Percentiles rank a stretch among this genome's conserved stretches.
phyloP scores from a whole-genome alignment of 2,797 vertebrate genomes.

The Denticeps clupeoides region DNA sequence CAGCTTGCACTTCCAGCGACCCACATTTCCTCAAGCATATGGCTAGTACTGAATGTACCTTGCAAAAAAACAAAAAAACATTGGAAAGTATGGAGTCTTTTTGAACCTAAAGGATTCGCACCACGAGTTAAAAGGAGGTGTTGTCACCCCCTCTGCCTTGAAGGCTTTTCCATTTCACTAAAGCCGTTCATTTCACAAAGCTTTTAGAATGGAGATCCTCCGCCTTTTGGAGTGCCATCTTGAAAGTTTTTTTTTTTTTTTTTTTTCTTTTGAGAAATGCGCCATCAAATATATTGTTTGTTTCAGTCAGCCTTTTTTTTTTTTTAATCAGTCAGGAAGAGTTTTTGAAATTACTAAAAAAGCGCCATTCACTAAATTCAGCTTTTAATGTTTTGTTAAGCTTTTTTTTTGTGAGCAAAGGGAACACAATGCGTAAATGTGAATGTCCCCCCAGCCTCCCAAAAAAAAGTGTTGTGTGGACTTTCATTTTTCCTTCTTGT shows the following conservation, averaged over 20 bases:
- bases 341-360: slow-evolving; percentile 34
- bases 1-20: too few relatives aligned
- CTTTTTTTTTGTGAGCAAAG: slow-evolving; percentile 34
- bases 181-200: slow-evolving; percentile 32
- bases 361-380: slow-evolving; percentile 33
- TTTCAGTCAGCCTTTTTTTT: slow-evolving; percentile 23
- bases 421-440: slow-evolving; percentile 51
- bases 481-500: slow-evolving; percentile 41
- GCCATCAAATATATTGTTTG: slow-evolving; percentile 39
- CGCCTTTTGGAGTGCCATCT: too few relatives aligned
- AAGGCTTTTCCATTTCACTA: too few relatives aligned
- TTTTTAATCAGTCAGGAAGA: slow-evolving; percentile 5
- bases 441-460: slow-evolving; percentile 33
- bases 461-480: slow-evolving; percentile 50
- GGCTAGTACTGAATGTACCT: too few relatives aligned
- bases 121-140: too few relatives aligned
- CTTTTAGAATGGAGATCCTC: too few relatives aligned
- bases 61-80: too few relatives aligned
- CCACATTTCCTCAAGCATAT: too few relatives aligned
- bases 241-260: too few relatives aligned
- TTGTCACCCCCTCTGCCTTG: too few relatives aligned
- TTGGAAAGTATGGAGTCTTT: too few relatives aligned
- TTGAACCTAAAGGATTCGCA: too few relatives aligned
- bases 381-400: slow-evolving; percentile 43
- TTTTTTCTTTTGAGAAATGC: slow-evolving; percentile 21